Evolutionary conservation across 1,140 invertebrate genomes (phyloP), one percentile per base, ranked within the genome.

Genomic region (Scaptodrosophila lebanonensis): DNA sequence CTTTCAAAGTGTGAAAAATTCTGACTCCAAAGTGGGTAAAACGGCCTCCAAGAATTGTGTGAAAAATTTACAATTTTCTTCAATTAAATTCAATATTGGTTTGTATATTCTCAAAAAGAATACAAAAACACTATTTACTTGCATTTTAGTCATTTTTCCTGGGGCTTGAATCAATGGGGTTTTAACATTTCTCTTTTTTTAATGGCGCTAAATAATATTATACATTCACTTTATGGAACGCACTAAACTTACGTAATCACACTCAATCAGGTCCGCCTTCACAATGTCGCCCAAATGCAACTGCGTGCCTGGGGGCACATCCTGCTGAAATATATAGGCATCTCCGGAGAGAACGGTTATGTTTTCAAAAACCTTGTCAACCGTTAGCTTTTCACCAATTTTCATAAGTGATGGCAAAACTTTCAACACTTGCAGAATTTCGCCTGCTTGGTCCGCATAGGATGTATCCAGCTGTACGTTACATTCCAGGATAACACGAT

Each of bases 201-300:
- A n/a, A n/a, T n/a, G n/a, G n/a, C n/a, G n/a, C n/a, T n/a, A n/a
- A n/a, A n/a, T n/a, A n/a, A n/a, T n/a, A n/a, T n/a, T n/a, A n/a
- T n/a, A n/a, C n/a, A n/a, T n/a, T n/a, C n/a, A n/a, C n/a, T n/a
- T n/a, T n/a, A n/a, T n/a, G n/a, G n/a, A n/a, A n/a, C n/a, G n/a
- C n/a, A n/a, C n/a, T n/a, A 5, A 29, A 49, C 73, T 66, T 56
- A 86, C 82, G 49, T 58, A 56, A 33, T 76, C 54, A 52, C 72
- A 76, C 32, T 87, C 83, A 20, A 86, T 83, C 0, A 84, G 47
- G 49, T 86, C 76, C 1, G 40, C 76, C 2, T 15, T 35, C 0
- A 86, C 65, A 17, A 66, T 30, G 32, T 87, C 85, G 8, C 70
- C 83, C 12, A 82, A 16, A 40, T 83, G 63, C 0, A 82, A 35